These are phyloP conservation scores for Poeciliopsis occidentalis DNA, from an alignment of 2,113 vertebrate species.

Conservation along the genomic window DNA sequence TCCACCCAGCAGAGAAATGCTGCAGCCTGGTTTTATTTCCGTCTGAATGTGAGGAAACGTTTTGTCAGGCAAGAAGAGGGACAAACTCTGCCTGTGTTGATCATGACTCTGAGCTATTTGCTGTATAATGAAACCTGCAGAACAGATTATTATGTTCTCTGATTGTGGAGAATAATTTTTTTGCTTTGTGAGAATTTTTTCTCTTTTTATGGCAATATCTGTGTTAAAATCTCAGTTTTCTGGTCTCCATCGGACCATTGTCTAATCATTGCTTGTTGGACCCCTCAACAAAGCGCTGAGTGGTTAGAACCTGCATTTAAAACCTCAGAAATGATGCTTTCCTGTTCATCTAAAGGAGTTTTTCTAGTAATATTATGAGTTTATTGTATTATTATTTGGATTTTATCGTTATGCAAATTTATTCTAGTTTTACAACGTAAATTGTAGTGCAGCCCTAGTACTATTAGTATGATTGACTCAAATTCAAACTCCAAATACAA, in stretches of 20 bases:
- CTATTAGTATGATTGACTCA: too few species aligned
- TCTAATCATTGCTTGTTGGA: background rate
- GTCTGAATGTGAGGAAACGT: background rate
- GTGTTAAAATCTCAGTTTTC: background rate
- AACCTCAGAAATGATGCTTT: background rate
- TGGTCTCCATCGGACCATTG: background rate
- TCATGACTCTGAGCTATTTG: background rate
- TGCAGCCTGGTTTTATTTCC: slow-evolving; percentile 1
- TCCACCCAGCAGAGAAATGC: slow-evolving; percentile 19
- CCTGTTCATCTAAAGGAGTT: background rate
- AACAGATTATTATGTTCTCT: background rate
- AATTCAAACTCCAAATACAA: too few species aligned
- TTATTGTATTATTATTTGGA: too few species aligned
- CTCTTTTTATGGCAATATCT: background rate
- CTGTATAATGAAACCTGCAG: background rate
- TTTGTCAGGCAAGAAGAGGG: background rate
- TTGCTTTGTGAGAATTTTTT: background rate
- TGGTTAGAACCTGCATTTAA: background rate
- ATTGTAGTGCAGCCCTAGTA: too few species aligned
- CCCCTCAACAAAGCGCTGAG: background rate
- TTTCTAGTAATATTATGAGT: too few species aligned
- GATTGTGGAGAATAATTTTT: background rate
- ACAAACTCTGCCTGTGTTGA: background rate
- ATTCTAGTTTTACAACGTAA: too few species aligned
- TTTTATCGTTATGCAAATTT: too few species aligned